Percentiles rank a stretch among this genome's conserved stretches.
Conservation (phyloP, 92 coral and sea anemone species). For the Montipora capitata region DNA sequence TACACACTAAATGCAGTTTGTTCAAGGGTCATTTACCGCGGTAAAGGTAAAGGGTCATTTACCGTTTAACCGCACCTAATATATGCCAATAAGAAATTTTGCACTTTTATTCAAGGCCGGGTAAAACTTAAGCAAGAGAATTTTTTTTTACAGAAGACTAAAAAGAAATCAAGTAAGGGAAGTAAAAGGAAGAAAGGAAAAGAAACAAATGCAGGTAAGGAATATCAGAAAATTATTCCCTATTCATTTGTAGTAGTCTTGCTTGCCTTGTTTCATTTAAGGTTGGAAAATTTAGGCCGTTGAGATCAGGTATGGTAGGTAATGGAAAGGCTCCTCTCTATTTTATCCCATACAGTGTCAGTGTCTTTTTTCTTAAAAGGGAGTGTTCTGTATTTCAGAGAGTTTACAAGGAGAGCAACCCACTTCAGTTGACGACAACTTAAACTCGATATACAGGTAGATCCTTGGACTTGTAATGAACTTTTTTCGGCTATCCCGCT, state of each 20-base stretch:
- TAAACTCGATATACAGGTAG: not conserved
- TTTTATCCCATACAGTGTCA: too few species aligned
- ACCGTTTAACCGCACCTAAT: too few species aligned
- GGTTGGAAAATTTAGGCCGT: not conserved
- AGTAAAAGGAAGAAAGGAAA: not conserved
- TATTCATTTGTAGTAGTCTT: not conserved
- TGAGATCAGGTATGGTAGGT: too few species aligned
- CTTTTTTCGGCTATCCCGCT: too few species aligned
- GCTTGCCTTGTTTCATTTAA: not conserved
- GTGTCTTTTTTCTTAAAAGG: not conserved
- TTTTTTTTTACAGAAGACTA: constrained; percentile 1
- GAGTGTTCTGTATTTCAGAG: not conserved
- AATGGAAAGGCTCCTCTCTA: too few species aligned
- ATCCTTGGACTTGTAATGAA: not conserved
- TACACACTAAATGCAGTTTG: too few species aligned
- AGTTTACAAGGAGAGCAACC: not conserved
- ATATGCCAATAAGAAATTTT: too few species aligned
- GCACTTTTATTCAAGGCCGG: too few species aligned
- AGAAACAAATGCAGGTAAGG: not conserved
- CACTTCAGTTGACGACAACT: not conserved
- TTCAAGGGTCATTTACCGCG: too few species aligned
- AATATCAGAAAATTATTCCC: not conserved
- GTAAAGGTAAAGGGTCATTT: too few species aligned
- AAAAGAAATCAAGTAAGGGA: not conserved
- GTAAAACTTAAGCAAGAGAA: too few species aligned